phyloP scores from a whole-genome alignment of 2,113 vertebrate species.

The Sorex araneus region DNA sequence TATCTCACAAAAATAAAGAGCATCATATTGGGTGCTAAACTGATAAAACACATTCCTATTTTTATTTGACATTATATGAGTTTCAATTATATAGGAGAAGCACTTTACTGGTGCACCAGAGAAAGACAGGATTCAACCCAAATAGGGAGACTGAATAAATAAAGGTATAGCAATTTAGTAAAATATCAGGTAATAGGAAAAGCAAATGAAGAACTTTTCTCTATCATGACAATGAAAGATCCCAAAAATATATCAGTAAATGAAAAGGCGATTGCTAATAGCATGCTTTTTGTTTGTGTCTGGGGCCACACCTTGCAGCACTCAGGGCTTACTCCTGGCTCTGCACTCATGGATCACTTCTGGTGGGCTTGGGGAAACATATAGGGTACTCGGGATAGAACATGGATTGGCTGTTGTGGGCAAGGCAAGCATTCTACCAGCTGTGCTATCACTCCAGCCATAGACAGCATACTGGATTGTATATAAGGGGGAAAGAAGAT shows the following conservation, averaged over 20 bases:
- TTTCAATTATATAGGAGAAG: constrained; percentile 34
- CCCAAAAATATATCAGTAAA: constrained; percentile 1
- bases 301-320: not conserved
- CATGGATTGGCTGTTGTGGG: too few relatives aligned
- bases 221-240: not conserved
- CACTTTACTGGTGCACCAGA: not conserved
- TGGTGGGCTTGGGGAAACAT: too few relatives aligned
- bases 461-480: not conserved
- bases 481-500: not conserved
- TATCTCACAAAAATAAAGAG: constrained; percentile 65
- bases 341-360: too few relatives aligned
- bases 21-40: not conserved
- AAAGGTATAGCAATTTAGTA: not conserved
- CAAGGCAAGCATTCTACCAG: too few relatives aligned
- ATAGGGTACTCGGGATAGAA: too few relatives aligned
- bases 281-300: not conserved
- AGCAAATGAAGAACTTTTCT: not conserved
- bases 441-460: too few relatives aligned
- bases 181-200: not conserved
- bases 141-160: not conserved
- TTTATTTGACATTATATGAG: constrained; percentile 32
- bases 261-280: not conserved
- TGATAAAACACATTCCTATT: not conserved
- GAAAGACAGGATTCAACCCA: constrained; percentile 28
- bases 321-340: too few relatives aligned